These are phyloP conservation scores for Monopterus albus DNA, from an alignment of 2,113 vertebrate genomes.

Conservation along the genomic window DNA sequence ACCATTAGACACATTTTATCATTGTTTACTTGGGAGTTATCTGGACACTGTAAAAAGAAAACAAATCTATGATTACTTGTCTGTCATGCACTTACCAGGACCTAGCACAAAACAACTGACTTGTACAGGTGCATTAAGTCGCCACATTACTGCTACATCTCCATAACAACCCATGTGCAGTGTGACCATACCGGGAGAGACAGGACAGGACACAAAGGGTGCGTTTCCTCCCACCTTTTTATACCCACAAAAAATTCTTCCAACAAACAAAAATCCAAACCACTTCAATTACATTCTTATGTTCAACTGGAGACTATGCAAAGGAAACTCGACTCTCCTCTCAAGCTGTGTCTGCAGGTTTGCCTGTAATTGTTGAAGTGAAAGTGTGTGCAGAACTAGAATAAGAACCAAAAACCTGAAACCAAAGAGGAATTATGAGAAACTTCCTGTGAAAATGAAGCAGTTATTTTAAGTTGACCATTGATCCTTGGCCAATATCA, in stretches of 20 bases:
- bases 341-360: not conserved
- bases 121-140: not conserved
- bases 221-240: not conserved
- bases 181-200: too few relatives aligned
- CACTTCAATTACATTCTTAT: not conserved
- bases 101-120: not conserved
- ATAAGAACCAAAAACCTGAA: conserved; percentile 14
- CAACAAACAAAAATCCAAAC: not conserved
- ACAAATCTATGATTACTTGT: not conserved
- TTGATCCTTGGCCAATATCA: not conserved
- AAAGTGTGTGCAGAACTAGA: not conserved
- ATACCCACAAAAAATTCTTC: not conserved
- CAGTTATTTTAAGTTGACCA: not conserved
- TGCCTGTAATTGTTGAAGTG: conserved; percentile 25
- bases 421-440: not conserved
- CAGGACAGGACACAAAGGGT: not conserved
- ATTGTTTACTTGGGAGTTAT: not conserved
- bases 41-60: not conserved
- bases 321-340: not conserved
- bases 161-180: not conserved
- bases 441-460: not conserved
- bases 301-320: conserved; percentile 9
- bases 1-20: not conserved
- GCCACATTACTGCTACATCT: not conserved
- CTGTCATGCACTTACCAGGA: not conserved